Evolutionary conservation across 2,888 invertebrate genomes (phyloP), one percentile per base, ranked within the genome.

Genomic region (Heliconius cydno): DNA sequence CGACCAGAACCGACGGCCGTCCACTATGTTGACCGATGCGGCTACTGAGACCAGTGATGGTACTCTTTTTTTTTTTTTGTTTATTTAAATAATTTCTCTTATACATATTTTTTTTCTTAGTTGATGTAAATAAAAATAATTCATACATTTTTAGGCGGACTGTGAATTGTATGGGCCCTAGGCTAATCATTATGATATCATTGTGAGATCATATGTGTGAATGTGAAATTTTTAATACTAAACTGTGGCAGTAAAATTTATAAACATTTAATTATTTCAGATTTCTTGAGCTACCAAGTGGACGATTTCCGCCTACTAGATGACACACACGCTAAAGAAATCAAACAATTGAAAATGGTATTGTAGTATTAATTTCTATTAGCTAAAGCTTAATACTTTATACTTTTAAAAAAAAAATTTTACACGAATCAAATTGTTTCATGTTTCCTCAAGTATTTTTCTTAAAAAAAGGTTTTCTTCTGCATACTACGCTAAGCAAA

Each of bases 21-120:
- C 81, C 10, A 57, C 80, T 13, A 77, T 80, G 6, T 57, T 86
- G 19, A 78, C 77, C 3, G 91, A 93, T 80, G 91, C 88, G 0
- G 81, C 88, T 73, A 92, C 93, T 0, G 88, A 92, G n/a, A 92
- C 90, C 30, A 85, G 81, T 7, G 88, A 89, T 65, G 91, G 92
- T 91, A 83, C 34, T 34, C 46, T 57, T 74, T 60, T 74, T 82
- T 60, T 74, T 82, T 30, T 82, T 80, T 83, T 73, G 77, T 30
- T 78, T 60, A 70, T 65, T 76, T 60, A 60, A 60, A n/a, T 60
- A 60, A 60, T 12, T 9, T n/a, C 10, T 10, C 22, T 19, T 52
- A 9, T 52, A 22, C 22, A 22, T 2, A 52, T 52, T 7, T 22
- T 2, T 52, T 22, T 52, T 52, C 22, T 52, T 52, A 52, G 2